phyloP scores from a whole-genome alignment of 2,113 vertebrate species.

The Indri indri region DNA sequence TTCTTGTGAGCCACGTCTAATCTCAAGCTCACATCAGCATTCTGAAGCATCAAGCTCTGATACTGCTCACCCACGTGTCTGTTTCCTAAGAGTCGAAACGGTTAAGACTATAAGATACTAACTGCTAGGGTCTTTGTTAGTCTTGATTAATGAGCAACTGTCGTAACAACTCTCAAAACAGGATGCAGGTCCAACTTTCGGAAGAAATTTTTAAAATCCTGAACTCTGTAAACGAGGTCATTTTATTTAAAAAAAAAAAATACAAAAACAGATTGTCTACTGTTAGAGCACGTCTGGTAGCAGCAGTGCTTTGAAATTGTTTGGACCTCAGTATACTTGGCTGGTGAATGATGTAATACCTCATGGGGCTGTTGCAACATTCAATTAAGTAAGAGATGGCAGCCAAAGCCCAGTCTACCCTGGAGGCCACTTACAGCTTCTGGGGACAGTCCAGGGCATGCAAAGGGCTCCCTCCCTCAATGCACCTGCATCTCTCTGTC shows the following conservation, averaged over 20 bases:
- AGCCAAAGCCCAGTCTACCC: background rate
- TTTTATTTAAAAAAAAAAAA: background rate
- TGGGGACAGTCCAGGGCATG: background rate
- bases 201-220: background rate
- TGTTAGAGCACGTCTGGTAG: background rate
- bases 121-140: background rate
- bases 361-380: too few relatives aligned
- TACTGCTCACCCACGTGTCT: background rate
- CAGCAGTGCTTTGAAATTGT: background rate
- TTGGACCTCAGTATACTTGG: background rate
- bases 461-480: background rate
- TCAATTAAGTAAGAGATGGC: background rate
- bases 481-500: background rate
- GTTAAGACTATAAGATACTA: background rate
- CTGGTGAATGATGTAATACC: background rate
- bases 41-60: background rate
- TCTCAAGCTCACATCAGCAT: background rate
- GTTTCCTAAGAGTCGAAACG: background rate
- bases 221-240: background rate
- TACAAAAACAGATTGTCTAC: background rate
- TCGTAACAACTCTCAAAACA: background rate
- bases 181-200: background rate
- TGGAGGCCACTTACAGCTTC: background rate
- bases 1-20: background rate
- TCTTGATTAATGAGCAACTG: background rate